phyloP scores from a whole-genome alignment of 2,888 invertebrate genomes.

The Mechanitis mazaeus region DNA sequence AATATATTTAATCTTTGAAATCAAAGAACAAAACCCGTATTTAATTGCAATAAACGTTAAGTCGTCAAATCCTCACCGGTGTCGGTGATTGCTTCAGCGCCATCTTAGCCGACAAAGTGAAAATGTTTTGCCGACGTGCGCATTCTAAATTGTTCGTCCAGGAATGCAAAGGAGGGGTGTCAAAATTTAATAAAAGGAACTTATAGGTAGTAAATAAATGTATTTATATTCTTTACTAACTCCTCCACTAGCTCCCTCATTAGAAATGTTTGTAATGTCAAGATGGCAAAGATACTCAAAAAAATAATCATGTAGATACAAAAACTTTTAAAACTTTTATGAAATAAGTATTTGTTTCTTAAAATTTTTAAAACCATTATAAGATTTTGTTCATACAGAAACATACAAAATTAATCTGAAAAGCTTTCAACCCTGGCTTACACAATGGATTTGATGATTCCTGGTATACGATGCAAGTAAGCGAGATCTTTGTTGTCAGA shows the following conservation, averaged over 20 bases:
- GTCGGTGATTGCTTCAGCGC: slow-evolving; percentile 15
- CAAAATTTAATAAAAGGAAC: neutral
- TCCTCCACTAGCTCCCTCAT: too few species aligned
- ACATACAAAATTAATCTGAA: neutral
- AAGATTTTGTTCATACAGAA: too few species aligned
- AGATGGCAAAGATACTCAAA: too few species aligned
- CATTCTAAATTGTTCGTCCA: slow-evolving; percentile 16
- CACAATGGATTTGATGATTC: neutral
- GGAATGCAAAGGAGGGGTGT: slow-evolving; percentile 7
- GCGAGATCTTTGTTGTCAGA: slow-evolving; percentile 3
- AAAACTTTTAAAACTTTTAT: too few species aligned
- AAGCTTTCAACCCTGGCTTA: neutral
- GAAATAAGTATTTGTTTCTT: too few species aligned
- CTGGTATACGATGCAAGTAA: neutral
- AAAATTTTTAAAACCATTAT: too few species aligned
- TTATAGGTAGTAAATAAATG: too few species aligned
- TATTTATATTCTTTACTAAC: too few species aligned
- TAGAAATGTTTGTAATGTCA: too few species aligned
- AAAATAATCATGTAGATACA: too few species aligned
- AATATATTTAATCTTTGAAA: too few species aligned
- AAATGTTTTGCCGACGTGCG: slow-evolving; percentile 17
- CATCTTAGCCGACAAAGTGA: slow-evolving; percentile 15
- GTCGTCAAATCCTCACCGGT: neutral
- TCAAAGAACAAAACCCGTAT: neutral
- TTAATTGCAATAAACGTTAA: slow-evolving; percentile 1